Evolutionary conservation across 2,797 vertebrate genomes (phyloP), one percentile per base, ranked within the genome.

Genomic region (Nyctalus aviator): DNA sequence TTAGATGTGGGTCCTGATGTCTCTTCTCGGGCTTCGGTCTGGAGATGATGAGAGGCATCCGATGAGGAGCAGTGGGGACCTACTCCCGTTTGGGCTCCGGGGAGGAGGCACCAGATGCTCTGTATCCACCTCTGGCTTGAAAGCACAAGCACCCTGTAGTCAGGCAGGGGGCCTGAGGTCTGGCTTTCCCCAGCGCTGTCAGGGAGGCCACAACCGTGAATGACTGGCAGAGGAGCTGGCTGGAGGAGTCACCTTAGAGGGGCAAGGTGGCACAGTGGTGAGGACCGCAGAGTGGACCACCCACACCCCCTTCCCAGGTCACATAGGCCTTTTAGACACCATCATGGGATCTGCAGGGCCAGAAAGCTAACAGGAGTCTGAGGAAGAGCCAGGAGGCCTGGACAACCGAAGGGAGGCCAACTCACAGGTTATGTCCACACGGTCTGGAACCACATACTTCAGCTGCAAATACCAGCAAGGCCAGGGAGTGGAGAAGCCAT

Each of bases 271-370:
- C 57, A 3, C 73, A 27, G 18, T 14, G 35, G 20, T 13, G 76
- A 41, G 32, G 69, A 32, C 92, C 48, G 37, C 77, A 48, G 17
- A 30, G 44, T 23, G 41, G 37, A 35, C 32, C 25, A 30, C 20
- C 2, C 27, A 3, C 0, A 59, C 21, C 4, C 7, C 46, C 8
- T 21, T 13, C 7, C 14, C 9, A 21, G 23, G 57, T n/a, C 27
- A 77, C 21, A 44, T 20, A n/a, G 73, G 9, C 57, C 73, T 35
- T 62, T 53, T 23, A 62, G 72, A 79, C 41, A 27, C 1, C 7
- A 1, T 8, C 41, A 23, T 48, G 20, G 76, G 44, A 23, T 18
- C 78, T 69, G 8, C 11, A 73, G 72, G 72, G 37, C 7, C 57
- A 78, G 57, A 46, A 32, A 84, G 57, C 73, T 59, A 5, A 35